These are phyloP conservation scores for Podargus strigoides DNA, from an alignment of 2,797 vertebrate species.

Conservation along the genomic window DNA sequence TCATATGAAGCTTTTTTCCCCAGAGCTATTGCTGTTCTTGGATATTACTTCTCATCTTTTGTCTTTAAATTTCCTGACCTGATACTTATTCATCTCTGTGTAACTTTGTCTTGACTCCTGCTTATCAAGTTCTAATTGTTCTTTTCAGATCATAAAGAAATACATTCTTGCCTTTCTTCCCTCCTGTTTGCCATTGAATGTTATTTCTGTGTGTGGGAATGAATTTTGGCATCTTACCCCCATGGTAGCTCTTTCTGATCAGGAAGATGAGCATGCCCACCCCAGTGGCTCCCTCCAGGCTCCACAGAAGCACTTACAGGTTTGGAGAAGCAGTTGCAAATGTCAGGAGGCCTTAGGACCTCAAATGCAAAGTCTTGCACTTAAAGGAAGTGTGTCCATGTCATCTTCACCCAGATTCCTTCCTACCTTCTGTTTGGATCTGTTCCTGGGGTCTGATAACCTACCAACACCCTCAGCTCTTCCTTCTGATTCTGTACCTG, in stretches of 20 bases:
- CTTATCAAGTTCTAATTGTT: not conserved
- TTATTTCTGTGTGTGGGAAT: not conserved
- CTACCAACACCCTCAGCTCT: accelerated
- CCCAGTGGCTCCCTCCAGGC: not conserved
- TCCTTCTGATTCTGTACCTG: not conserved
- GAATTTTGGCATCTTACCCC: not conserved
- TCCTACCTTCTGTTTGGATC: accelerated
- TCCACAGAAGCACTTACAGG: not conserved
- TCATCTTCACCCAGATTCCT: not conserved
- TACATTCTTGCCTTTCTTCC: not conserved
- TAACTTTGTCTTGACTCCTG: not conserved
- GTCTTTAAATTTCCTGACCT: not conserved
- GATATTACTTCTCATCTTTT: not conserved
- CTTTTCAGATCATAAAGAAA: not conserved
- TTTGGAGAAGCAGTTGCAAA: not conserved
- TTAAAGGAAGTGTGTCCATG: accelerated
- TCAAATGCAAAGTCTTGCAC: not conserved
- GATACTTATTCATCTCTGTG: not conserved
- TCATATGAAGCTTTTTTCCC: not conserved
- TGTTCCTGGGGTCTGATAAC: not conserved
- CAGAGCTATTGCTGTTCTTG: not conserved
- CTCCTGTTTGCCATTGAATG: not conserved
- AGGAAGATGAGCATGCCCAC: not conserved
- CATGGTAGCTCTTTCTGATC: not conserved
- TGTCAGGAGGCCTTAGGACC: not conserved